Base-by-base conservation (phyloP, 1,140 invertebrate species). In the Eulimnadia texana region DNA sequence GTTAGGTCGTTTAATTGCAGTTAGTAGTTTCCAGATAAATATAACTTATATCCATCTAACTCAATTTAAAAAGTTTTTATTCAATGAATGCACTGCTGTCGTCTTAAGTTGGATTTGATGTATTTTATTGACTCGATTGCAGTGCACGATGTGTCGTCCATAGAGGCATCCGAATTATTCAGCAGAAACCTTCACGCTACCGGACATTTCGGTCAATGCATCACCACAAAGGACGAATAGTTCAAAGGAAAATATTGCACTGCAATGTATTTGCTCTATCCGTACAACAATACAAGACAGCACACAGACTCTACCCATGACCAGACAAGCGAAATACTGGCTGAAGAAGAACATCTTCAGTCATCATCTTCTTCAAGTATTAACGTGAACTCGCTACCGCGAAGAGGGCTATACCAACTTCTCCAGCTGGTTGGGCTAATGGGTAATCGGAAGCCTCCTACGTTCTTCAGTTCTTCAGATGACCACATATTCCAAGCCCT, bases 181-280 rank as follows among this genome's bases (percentile, higher is more conserved):
- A 51, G 60, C 10, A 27, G 49, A 19, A 51, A 27, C 10, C 10
- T 52, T 33, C 33, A 33, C 25, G 60, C 60, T 16, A 51, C 23
- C 24, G 60, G 60, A n/a, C 28, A 52, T 20, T 61, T 54, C 51
- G 60, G 53, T 51, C 49, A 61, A 51, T 61, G 60, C 16, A 3
- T 61, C 16, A 28, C 51, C 16, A 25, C 53, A 19, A 11, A 16
- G 3, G 24, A 23, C 20, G 50, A 28, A 19, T n/a, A 27, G 11
- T 61, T 54, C 27, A 16, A 33, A 23, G 60, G 60, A 3, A 50
- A 54, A 33, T 54, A 61, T 25, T 61, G 60, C 51, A 61, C 25
- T 11, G 50, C 29, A 22, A 22, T 22, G 22, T 61, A 29, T 13
- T 42, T 22, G 22, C 24, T n/a, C n/a, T n/a, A n/a, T n/a, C n/a